Percentiles rank a stretch among this genome's conserved stretches.
phyloP scores from a whole-genome alignment of 2,888 invertebrate genomes.

The Didymodactylos carnosus region DNA sequence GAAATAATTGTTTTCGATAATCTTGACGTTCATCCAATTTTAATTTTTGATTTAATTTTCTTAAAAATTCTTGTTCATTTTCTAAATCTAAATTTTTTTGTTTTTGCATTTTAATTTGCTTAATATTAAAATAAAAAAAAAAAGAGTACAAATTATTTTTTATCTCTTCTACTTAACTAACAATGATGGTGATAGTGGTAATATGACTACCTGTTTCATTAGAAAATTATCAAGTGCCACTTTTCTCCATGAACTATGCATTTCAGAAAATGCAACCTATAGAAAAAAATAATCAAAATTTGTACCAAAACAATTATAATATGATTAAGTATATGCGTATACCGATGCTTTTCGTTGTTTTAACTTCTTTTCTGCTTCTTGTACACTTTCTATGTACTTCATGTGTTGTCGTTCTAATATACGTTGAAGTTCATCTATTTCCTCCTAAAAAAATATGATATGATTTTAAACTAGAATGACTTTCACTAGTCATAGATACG shows the following conservation, averaged over 20 bases:
- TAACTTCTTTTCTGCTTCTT: background rate
- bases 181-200: too few species aligned
- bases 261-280: background rate
- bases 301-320: background rate
- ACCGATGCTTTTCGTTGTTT: background rate
- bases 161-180: background rate
- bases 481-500: too few species aligned
- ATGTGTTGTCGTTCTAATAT: background rate
- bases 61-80: background rate
- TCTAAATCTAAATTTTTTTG: background rate
- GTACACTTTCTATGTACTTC: background rate
- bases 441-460: background rate
- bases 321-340: background rate
- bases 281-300: background rate
- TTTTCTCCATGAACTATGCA: background rate
- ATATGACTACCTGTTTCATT: background rate
- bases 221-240: background rate
- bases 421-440: background rate
- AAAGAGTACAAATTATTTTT: background rate
- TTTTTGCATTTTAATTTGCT: background rate
- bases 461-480: background rate
- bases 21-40: background rate
- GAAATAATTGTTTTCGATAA: background rate
- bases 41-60: background rate
- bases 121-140: too few species aligned